phyloP scores from a whole-genome alignment of 2,888 invertebrate genomes.

The Troides oblongomaculatus region DNA sequence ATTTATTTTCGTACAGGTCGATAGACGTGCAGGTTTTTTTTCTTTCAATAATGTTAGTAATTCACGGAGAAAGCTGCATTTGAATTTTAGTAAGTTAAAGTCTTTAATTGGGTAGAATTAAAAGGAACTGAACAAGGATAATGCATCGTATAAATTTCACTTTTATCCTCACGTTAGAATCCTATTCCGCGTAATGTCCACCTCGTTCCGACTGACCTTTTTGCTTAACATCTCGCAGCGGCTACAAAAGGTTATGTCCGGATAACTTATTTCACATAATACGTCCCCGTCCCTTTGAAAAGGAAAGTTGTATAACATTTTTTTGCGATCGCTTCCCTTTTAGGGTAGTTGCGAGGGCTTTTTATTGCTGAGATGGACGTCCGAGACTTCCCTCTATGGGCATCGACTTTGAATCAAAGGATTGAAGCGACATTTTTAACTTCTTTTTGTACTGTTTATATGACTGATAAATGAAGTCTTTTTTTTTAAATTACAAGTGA shows the following conservation, averaged over 20 bases:
- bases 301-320: slow-evolving; percentile 73
- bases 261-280: slow-evolving; percentile 76
- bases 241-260: slow-evolving; percentile 74
- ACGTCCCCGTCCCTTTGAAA: slow-evolving; percentile 72
- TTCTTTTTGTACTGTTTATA: slow-evolving; percentile 17
- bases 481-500: background rate
- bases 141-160: slow-evolving; percentile 61
- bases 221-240: slow-evolving; percentile 58
- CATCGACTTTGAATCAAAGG: slow-evolving; percentile 53
- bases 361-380: slow-evolving; percentile 65
- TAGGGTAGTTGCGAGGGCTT: slow-evolving; percentile 55
- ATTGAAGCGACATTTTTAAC: slow-evolving; percentile 46
- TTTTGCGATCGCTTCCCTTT: slow-evolving; percentile 67
- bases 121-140: slow-evolving; percentile 24
- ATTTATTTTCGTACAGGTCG: no score
- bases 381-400: slow-evolving; percentile 42
- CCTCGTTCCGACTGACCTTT: slow-evolving; percentile 57
- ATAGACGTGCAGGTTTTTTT: no score
- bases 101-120: no score
- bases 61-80: background rate
- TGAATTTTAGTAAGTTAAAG: background rate
- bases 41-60: no score
- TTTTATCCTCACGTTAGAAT: slow-evolving; percentile 62
- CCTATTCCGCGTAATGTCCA: slow-evolving; percentile 63
- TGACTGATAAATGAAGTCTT: slow-evolving; percentile 31